Conservation (phyloP, 2,797 vertebrate species). For the Synanceia verrucosa region DNA sequence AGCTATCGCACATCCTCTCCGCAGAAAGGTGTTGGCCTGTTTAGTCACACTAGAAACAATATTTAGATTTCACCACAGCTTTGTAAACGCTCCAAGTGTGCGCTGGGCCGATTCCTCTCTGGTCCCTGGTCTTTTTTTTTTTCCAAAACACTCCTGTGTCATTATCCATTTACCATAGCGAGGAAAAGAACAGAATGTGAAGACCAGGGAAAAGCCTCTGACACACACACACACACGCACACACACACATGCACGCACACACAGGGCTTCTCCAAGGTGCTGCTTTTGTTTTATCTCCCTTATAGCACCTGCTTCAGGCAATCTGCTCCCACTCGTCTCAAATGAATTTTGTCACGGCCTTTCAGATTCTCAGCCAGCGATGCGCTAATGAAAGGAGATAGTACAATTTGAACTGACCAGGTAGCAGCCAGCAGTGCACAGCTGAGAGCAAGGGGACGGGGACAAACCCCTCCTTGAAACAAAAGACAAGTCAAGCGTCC, state of each 20-base stretch:
- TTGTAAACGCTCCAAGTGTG: slow-evolving; percentile 60
- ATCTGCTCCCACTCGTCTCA: slow-evolving; percentile 89
- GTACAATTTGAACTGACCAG: slow-evolving; percentile 98
- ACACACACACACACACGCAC: slow-evolving; percentile 48
- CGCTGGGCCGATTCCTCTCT: slow-evolving; percentile 40
- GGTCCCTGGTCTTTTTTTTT: slow-evolving; percentile 19
- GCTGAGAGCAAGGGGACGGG: slow-evolving; percentile 85
- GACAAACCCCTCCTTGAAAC: slow-evolving; percentile 70
- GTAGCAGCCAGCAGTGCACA: slow-evolving; percentile 91
- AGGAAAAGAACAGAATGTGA: slow-evolving; percentile 70
- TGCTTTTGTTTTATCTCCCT: slow-evolving; percentile 91
- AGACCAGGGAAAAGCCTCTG: slow-evolving; percentile 58
- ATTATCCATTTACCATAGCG: slow-evolving; percentile 74
- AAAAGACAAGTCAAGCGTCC: slow-evolving; percentile 87
- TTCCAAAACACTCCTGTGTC: slow-evolving; percentile 70
- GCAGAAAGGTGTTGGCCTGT: slow-evolving; percentile 72
- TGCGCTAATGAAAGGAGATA: slow-evolving; percentile 99
- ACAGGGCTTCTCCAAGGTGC: slow-evolving; percentile 61
- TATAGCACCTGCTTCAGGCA: slow-evolving; percentile 96
- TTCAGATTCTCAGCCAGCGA: slow-evolving; percentile 91
- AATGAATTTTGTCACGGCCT: slow-evolving; percentile 99
- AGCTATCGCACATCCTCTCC: slow-evolving; percentile 57
- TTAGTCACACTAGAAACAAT: slow-evolving; percentile 78
- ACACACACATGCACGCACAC: slow-evolving; percentile 42
- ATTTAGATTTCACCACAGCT: slow-evolving; percentile 76